These are phyloP conservation scores for Ceyx melanurus DNA, from an alignment of 2,113 vertebrate species.

Conservation along the genomic window DNA sequence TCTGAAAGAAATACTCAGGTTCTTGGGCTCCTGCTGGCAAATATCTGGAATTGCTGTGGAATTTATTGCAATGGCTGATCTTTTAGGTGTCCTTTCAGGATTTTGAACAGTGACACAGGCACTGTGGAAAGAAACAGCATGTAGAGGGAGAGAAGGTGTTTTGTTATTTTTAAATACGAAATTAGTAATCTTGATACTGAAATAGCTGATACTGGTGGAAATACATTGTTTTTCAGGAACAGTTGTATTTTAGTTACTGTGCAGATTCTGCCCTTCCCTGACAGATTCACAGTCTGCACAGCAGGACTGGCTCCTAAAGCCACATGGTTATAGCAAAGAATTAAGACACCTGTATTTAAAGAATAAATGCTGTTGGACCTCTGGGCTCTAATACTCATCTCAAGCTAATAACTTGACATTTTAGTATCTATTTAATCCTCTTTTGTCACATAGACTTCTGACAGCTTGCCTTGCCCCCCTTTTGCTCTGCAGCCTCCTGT, in stretches of 20 bases:
- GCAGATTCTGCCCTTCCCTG: not conserved
- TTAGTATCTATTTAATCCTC: not conserved
- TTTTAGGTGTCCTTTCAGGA: not conserved
- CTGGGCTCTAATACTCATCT: not conserved
- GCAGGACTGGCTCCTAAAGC: not conserved
- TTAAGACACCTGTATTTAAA: not conserved
- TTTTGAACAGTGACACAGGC: not conserved
- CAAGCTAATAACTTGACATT: not conserved
- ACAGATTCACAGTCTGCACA: rapidly evolving
- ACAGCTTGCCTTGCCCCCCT: not conserved
- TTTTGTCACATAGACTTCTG: not conserved
- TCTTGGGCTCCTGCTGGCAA: not conserved
- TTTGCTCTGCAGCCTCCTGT: not conserved
- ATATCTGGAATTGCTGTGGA: not conserved
- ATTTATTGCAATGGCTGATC: not conserved
- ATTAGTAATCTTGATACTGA: not conserved
- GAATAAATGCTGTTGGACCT: not conserved
- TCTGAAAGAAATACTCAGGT: rapidly evolving
- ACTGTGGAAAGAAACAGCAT: not conserved
- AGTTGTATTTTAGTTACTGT: rapidly evolving
- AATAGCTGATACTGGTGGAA: not conserved
- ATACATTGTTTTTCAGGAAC: rapidly evolving
- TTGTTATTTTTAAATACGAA: not conserved
- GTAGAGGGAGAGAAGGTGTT: rapidly evolving
- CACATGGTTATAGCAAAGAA: rapidly evolving